A percentile compares a stretch with the other conserved stretches of the same genome.
phyloP scores from a whole-genome alignment of 2,888 invertebrate species.

The Acanthococcus lagerstroemiae region DNA sequence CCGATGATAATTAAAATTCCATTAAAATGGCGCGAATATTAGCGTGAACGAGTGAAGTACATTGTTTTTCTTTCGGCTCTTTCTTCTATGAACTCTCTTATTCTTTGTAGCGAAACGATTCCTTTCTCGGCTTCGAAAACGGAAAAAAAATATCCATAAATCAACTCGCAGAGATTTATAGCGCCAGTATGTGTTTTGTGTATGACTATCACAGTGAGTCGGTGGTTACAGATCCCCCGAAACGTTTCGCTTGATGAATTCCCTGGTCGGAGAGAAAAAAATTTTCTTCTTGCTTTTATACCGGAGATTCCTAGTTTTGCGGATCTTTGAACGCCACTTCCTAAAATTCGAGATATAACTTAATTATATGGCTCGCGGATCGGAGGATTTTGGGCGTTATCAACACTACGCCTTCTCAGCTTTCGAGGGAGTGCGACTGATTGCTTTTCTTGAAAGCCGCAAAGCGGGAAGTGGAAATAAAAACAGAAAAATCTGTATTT shows the following conservation, averaged over 20 bases:
- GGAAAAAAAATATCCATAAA: slow-evolving; percentile 20
- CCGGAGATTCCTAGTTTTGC: neutral
- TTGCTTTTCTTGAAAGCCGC: too few relatives aligned
- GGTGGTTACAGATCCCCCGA: slow-evolving; percentile 5
- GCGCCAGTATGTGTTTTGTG: slow-evolving; percentile 21
- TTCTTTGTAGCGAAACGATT: slow-evolving; percentile 20
- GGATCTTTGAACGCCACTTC: neutral
- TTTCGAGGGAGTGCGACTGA: too few relatives aligned
- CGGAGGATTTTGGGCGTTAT: too few relatives aligned
- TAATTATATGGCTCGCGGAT: too few relatives aligned
- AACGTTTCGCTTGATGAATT: slow-evolving; percentile 24
- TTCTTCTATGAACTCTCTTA: too few relatives aligned
- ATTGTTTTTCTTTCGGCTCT: slow-evolving; percentile 8
- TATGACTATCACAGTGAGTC: slow-evolving; percentile 24
- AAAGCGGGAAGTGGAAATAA: too few relatives aligned
- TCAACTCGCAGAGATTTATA: slow-evolving; percentile 20
- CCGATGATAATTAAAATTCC: neutral
- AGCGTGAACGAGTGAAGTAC: neutral
- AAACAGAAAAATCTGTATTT: too few relatives aligned
- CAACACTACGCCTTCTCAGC: too few relatives aligned
- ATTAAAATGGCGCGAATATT: neutral
- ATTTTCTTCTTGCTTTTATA: slow-evolving; percentile 1
- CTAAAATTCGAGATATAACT: neutral
- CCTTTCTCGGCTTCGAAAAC: too few relatives aligned
- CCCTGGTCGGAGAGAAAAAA: slow-evolving; percentile 7